Evolutionary conservation across 2,113 vertebrate genomes (phyloP).

Genomic region (Tricholaema leucomelas): DNA sequence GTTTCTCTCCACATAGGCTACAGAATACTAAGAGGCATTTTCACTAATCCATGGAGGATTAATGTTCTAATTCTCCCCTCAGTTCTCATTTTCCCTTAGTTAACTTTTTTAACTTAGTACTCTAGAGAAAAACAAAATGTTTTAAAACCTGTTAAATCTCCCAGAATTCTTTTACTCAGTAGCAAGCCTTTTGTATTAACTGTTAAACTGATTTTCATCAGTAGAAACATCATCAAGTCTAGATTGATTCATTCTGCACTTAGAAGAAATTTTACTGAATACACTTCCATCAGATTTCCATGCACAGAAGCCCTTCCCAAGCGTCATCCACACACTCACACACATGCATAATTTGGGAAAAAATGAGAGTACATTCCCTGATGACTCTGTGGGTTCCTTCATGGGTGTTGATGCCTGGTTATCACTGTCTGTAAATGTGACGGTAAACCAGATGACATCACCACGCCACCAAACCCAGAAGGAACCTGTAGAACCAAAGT

Average conservation of each 20-base stretch:
- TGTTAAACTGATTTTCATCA: neutral
- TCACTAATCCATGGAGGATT: neutral
- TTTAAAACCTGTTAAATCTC: neutral
- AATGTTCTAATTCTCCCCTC: neutral
- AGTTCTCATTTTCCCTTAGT: too few relatives aligned
- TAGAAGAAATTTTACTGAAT: neutral
- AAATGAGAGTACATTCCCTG: conserved; percentile 8
- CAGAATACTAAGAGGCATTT: neutral
- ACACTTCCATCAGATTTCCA: neutral
- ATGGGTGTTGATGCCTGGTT: conserved; percentile 21
- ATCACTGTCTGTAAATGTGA: conserved; percentile 40
- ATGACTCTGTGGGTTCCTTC: conserved; percentile 23
- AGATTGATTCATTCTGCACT: neutral
- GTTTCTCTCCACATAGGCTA: neutral
- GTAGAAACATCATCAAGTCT: neutral
- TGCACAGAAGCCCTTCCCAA: neutral
- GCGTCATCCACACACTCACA: neutral
- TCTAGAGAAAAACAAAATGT: neutral
- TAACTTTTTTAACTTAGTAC: neutral
- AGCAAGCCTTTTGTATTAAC: neutral
- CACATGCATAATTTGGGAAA: conserved; percentile 2
- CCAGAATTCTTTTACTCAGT: neutral
- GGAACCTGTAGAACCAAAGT: neutral
- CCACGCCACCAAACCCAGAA: conserved; percentile 42
- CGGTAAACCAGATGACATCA: conserved; percentile 45